A percentile compares a stretch with the other conserved stretches of the same genome.
phyloP scores from a whole-genome alignment of 2,797 vertebrate genomes.

The Poliocrania exsul region DNA sequence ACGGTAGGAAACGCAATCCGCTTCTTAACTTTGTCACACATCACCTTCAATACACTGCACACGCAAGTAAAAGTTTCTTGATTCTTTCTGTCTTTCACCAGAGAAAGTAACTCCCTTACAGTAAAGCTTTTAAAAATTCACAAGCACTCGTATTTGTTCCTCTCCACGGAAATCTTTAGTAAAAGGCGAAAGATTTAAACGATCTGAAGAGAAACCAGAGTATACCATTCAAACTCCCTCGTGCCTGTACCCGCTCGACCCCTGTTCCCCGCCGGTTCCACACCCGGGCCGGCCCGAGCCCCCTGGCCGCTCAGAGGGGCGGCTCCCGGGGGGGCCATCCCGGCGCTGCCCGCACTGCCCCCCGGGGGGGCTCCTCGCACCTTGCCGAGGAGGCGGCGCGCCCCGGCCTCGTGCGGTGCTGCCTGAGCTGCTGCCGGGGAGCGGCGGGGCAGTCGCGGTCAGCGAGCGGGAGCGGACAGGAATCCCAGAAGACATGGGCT shows the following conservation, averaged over 20 bases:
- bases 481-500: too few species aligned
- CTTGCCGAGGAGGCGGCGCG: not conserved
- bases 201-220: slow-evolving; percentile 68
- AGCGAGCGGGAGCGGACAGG: not conserved
- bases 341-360: not conserved
- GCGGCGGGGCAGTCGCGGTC: not conserved
- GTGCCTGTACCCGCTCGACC: not conserved
- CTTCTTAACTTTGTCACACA: not conserved
- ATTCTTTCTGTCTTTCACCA: not conserved
- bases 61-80: accelerated
- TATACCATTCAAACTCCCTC: accelerated
- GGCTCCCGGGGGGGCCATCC: not conserved
- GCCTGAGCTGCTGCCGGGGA: not conserved
- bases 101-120: not conserved
- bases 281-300: not conserved
- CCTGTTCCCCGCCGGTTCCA: not conserved
- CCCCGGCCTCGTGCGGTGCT: not conserved
- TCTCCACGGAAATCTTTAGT: slow-evolving; percentile 87
- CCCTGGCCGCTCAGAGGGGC: not conserved
- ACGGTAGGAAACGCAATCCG: not conserved
- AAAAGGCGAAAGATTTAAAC: slow-evolving; percentile 86
- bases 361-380: not conserved
- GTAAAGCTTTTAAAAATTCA: not conserved
- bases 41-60: too few species aligned
- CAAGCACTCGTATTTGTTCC: not conserved